These are phyloP conservation scores for Procambarus clarkii DNA, from an alignment of 1,140 invertebrate genomes.

Conservation along the genomic window DNA sequence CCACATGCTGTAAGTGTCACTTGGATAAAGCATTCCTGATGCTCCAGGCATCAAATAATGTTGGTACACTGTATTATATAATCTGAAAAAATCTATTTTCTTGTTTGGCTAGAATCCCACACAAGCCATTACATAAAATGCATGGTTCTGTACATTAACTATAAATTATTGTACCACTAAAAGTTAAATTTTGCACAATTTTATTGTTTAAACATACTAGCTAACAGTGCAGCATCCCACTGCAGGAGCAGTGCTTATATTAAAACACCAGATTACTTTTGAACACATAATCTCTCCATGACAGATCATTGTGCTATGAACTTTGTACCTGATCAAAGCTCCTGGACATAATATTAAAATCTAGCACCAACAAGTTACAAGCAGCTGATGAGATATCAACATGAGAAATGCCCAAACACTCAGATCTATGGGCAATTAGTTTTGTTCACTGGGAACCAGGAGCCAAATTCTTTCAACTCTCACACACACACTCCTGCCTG, in stretches of 20 bases:
- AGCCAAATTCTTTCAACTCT: constrained; percentile 50
- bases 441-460: constrained; percentile 65
- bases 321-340: constrained; percentile 67
- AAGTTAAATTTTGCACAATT: constrained; percentile 59
- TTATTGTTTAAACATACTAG: constrained; percentile 55
- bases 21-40: constrained; percentile 26
- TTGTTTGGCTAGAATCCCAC: constrained; percentile 57
- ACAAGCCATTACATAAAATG: constrained; percentile 60
- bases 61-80: constrained; percentile 36
- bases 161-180: constrained; percentile 54
- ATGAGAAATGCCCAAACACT: constrained; percentile 56
- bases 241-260: constrained; percentile 57
- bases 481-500: constrained; percentile 56
- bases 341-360: constrained; percentile 51
- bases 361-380: constrained; percentile 64
- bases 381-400: constrained; percentile 40
- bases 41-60: constrained; percentile 44
- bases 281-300: constrained; percentile 35
- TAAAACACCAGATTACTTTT: constrained; percentile 46
- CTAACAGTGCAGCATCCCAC: constrained; percentile 53
- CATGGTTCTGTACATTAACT: constrained; percentile 56
- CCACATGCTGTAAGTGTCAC: constrained; percentile 26
- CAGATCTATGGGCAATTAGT: constrained; percentile 61
- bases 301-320: constrained; percentile 67
- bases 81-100: constrained; percentile 36